phyloP scores from a whole-genome alignment of 2,113 vertebrate species.

The Campylomormyrus tamandua region DNA sequence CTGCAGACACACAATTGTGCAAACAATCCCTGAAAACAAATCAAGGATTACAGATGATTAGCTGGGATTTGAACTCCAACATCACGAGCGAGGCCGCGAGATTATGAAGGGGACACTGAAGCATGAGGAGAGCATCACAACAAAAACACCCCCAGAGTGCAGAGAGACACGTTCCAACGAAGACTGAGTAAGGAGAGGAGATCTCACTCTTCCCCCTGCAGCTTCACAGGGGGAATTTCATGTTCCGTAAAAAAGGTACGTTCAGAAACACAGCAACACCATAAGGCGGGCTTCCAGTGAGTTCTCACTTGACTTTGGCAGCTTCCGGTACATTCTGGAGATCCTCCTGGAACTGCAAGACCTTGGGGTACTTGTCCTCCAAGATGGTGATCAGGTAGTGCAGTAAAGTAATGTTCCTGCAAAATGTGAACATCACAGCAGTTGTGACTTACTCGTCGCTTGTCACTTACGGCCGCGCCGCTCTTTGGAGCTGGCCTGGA shows the following conservation, averaged over 20 bases:
- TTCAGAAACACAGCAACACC: neutral
- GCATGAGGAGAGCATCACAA: neutral
- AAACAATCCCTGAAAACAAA: neutral
- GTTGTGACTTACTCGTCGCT: too few species aligned
- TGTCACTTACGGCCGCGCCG: neutral
- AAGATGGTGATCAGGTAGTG: constrained; percentile 97
- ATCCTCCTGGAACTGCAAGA: constrained; percentile 81
- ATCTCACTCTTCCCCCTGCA: neutral
- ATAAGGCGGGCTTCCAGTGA: neutral
- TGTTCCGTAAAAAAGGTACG: neutral
- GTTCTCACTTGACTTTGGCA: constrained; percentile 90
- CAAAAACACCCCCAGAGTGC: neutral
- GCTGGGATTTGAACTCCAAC: neutral
- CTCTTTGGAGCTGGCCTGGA: neutral
- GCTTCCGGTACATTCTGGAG: constrained; percentile 76
- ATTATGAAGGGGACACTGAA: neutral
- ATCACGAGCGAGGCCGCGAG: neutral
- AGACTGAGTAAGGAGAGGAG: neutral
- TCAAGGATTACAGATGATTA: neutral
- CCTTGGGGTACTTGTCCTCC: constrained; percentile 96
- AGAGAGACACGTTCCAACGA: neutral
- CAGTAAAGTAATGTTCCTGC: constrained; percentile 91
- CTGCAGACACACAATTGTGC: neutral
- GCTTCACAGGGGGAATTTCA: neutral
- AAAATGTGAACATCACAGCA: constrained; percentile 17